These are phyloP conservation scores for Australoheros scitulus DNA, from an alignment of 2,113 vertebrate genomes.

Conservation along the genomic window DNA sequence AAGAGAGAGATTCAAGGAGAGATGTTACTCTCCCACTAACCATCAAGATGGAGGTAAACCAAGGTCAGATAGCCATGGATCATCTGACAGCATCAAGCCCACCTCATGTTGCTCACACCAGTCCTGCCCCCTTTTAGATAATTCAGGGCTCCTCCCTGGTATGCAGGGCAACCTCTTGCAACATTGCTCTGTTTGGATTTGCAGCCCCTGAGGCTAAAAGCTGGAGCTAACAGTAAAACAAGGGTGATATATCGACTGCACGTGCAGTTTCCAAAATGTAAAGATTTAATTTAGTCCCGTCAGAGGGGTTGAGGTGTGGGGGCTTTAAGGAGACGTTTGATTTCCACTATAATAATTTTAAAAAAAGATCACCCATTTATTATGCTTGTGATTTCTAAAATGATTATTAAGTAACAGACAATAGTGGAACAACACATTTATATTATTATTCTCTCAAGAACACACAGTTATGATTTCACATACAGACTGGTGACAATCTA, in stretches of 20 bases:
- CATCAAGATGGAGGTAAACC: slow-evolving; percentile 65
- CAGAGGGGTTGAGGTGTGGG: not conserved
- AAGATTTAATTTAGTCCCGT: not conserved
- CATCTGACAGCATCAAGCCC: slow-evolving; percentile 59
- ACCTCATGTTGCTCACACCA: slow-evolving; percentile 36
- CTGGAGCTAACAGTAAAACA: slow-evolving; percentile 13
- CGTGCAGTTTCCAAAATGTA: not conserved
- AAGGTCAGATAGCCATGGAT: slow-evolving; percentile 76
- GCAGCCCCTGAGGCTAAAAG: slow-evolving; percentile 14
- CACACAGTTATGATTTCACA: not conserved
- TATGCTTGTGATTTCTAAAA: not conserved
- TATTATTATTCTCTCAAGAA: not conserved
- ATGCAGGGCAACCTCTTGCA: slow-evolving; percentile 33
- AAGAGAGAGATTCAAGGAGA: slow-evolving; percentile 78
- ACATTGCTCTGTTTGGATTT: slow-evolving; percentile 17
- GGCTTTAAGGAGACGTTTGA: not conserved
- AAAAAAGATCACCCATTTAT: not conserved
- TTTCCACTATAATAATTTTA: not conserved
- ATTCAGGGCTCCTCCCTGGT: slow-evolving; percentile 35
- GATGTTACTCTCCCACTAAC: slow-evolving; percentile 77
- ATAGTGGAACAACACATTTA: not conserved
- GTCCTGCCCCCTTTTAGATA: slow-evolving; percentile 15
- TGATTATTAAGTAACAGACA: not conserved
- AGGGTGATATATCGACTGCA: not conserved
- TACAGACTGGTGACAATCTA: not conserved